These are phyloP conservation scores for Rhamphomyia laevipes DNA, from an alignment of 2,888 invertebrate genomes.

Conservation along the genomic window DNA sequence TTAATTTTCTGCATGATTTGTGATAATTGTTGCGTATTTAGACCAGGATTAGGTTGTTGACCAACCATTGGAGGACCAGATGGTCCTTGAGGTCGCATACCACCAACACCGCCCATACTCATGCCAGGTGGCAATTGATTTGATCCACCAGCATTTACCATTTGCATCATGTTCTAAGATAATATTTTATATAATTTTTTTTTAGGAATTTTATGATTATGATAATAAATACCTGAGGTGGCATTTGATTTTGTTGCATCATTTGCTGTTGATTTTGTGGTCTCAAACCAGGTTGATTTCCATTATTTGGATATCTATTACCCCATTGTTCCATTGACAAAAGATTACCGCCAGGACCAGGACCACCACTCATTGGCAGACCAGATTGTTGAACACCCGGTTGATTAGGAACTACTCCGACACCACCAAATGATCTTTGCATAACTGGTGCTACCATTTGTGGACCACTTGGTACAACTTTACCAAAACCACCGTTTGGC, in stretches of 20 bases:
- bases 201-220: not conserved
- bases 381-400: slow-evolving; percentile 22
- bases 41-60: slow-evolving; percentile 30
- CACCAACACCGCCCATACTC: slow-evolving; percentile 22
- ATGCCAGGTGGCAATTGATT: slow-evolving; percentile 27
- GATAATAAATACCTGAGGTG: slow-evolving; percentile 24
- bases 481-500: slow-evolving; percentile 59
- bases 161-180: slow-evolving; percentile 33
- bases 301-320: slow-evolving; percentile 39
- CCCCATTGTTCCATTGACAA: slow-evolving; percentile 46
- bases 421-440: slow-evolving; percentile 35
- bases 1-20: slow-evolving; percentile 83
- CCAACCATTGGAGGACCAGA: slow-evolving; percentile 22
- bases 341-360: slow-evolving; percentile 38
- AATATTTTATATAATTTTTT: slow-evolving; percentile 9
- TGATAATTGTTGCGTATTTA: slow-evolving; percentile 55
- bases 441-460: slow-evolving; percentile 41
- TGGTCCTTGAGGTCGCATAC: slow-evolving; percentile 37
- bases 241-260: slow-evolving; percentile 36
- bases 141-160: slow-evolving; percentile 26
- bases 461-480: slow-evolving; percentile 47
- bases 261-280: slow-evolving; percentile 41
- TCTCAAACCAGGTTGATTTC: slow-evolving; percentile 35
- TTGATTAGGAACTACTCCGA: slow-evolving; percentile 27
- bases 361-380: slow-evolving; percentile 18